Evolutionary conservation across 2,797 vertebrate genomes (phyloP), one percentile per base, ranked within the genome.

Genomic region (Lerista edwardsae): DNA sequence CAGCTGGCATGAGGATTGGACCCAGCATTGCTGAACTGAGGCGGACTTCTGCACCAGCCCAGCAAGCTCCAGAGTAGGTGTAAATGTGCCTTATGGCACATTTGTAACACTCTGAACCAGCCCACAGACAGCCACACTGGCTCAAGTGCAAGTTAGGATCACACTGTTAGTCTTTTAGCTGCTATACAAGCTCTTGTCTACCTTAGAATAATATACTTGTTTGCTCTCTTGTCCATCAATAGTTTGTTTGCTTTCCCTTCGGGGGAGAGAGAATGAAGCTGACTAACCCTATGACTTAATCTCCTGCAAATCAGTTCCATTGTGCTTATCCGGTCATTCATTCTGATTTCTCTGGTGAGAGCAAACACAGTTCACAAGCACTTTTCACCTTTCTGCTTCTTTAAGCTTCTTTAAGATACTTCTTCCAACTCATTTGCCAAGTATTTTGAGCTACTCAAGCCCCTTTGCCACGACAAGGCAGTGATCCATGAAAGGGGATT

Each of bases 291-390:
- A 41, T 8, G 11, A 51, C 62, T 72, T 36, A 65, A n/a, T 84
- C 75, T 84, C 65, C 61, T 71, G 27, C n/a, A 72, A 79, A 15
- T 47, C 55, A 61, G 14, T 27, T 68, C 31, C 44, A 78, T 44
- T 84, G 64, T 61, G n/a, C 75, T 78, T 78, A 78, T 39, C 57
- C 65, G 29, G 67, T 47, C 82, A 62, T 78, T 78, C 36, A 61
- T 15, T 71, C 39, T 27, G 67, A 71, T 47, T 34, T 71, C 55
- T 61, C 75, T 5, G 9, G 51, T 44, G 51, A 44, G 21, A 61
- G 29, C 41, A 69, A 59, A 47, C 29, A 77, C 31, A 47, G 36
- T 77, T 61, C 65, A 44, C 9, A 84, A 69, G 29, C 75, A 68
- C 36, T 44, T 64, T 77, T 61, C 36, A 61, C 36, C 75, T 15